Evolutionary conservation across 2,888 invertebrate genomes (phyloP).

Genomic region (Petrophora chlorosata): DNA sequence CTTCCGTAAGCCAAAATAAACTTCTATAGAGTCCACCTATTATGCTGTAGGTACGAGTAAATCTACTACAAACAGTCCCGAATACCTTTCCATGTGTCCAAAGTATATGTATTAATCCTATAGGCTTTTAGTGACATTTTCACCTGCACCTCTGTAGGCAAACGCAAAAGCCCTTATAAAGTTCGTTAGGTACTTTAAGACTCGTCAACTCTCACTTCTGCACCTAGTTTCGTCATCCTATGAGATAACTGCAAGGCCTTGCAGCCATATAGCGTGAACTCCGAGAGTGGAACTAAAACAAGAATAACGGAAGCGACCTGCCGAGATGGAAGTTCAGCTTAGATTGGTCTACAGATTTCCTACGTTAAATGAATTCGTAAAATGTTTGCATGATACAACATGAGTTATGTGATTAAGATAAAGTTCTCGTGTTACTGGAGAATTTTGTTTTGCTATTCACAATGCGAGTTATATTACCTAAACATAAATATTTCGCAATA

Average conservation of each 20-base stretch:
- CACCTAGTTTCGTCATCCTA: conserved; percentile 58
- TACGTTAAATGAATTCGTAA: conserved; percentile 33
- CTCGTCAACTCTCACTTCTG: conserved; percentile 54
- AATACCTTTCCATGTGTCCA: no score
- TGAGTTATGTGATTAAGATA: conserved; percentile 10
- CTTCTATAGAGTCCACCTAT: no score
- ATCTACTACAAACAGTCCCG: no score
- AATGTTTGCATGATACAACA: conserved; percentile 23
- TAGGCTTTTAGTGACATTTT: no score
- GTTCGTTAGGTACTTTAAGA: conserved; percentile 10
- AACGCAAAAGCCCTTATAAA: conserved; percentile 24
- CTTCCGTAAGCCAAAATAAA: no score
- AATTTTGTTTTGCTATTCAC: neutral
- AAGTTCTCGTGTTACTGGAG: conserved; percentile 1
- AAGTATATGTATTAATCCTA: no score
- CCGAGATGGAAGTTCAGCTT: conserved; percentile 18
- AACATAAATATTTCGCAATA: no score
- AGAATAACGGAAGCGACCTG: conserved; percentile 1
- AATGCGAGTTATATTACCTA: neutral
- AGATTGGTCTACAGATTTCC: conserved; percentile 26
- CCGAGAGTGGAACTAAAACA: conserved; percentile 9
- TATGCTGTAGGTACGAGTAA: no score
- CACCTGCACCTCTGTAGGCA: neutral
- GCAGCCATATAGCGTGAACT: conserved; percentile 39
- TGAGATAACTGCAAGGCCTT: conserved; percentile 60